A percentile compares a stretch with the other conserved stretches of the same genome.
These are phyloP conservation scores for Taenaris catops DNA, from an alignment of 2,888 invertebrate species.

Conservation along the genomic window DNA sequence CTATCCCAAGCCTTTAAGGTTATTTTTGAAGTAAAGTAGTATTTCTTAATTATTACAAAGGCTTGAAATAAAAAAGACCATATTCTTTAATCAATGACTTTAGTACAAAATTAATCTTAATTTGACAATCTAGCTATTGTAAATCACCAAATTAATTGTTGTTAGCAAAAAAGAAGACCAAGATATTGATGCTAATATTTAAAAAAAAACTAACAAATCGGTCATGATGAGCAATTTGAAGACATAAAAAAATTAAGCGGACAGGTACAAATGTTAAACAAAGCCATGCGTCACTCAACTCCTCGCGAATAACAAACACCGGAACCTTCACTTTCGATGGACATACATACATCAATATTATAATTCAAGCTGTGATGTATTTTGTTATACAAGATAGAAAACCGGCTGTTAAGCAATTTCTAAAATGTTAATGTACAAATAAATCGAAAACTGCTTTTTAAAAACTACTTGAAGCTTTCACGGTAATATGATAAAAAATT, in stretches of 20 bases:
- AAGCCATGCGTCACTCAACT: conserved; percentile 52
- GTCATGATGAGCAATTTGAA: not conserved
- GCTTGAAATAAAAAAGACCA: too few species aligned
- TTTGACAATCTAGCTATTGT: too few species aligned
- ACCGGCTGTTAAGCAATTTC: conserved; percentile 11
- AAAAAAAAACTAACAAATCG: too few species aligned
- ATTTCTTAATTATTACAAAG: too few species aligned
- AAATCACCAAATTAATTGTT: too few species aligned
- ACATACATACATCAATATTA: conserved; percentile 45
- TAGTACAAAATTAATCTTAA: too few species aligned
- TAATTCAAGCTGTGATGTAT: conserved; percentile 34
- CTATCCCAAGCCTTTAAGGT: too few species aligned
- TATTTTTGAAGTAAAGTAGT: too few species aligned
- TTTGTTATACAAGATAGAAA: conserved; percentile 13
- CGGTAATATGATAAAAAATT: conserved; percentile 1
- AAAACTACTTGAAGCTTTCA: conserved; percentile 5
- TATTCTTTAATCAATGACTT: too few species aligned
- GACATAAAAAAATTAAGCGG: conserved; percentile 1
- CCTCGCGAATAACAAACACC: conserved; percentile 65
- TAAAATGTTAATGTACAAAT: conserved; percentile 15
- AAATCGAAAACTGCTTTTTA: conserved; percentile 12
- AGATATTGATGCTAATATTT: too few species aligned
- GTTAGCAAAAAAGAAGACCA: too few species aligned
- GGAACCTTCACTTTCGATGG: conserved; percentile 72
- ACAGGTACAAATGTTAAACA: conserved; percentile 37